phyloP scores from a whole-genome alignment of 2,888 invertebrate species.

The Tetragonula carbonaria region DNA sequence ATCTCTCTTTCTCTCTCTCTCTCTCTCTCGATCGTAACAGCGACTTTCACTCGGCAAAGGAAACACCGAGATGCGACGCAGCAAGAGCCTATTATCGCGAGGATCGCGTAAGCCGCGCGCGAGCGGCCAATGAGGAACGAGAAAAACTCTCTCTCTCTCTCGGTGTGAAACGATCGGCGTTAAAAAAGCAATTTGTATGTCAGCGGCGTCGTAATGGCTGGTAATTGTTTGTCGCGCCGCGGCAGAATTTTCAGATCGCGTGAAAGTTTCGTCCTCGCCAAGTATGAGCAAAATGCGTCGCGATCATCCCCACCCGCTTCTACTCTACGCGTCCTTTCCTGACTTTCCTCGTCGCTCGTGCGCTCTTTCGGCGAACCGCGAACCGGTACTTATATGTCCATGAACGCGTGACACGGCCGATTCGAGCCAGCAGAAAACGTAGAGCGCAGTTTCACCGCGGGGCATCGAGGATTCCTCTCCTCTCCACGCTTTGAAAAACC shows the following conservation, averaged over 20 bases:
- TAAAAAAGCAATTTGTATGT: conserved; percentile 43
- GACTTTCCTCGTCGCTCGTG: conserved; percentile 44
- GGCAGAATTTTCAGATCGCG: conserved; percentile 55
- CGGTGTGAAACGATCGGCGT: conserved; percentile 16
- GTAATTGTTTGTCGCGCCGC: conserved; percentile 55
- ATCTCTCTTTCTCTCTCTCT: neutral
- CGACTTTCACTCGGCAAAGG: conserved; percentile 11
- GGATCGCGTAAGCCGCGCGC: neutral
- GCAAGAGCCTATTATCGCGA: neutral
- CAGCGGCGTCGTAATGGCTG: conserved; percentile 34
- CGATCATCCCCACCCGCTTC: neutral
- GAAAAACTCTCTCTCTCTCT: neutral
- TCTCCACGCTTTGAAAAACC: too few species aligned
- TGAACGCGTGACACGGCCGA: conserved; percentile 58
- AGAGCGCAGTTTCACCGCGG: conserved; percentile 34
- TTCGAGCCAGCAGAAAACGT: conserved; percentile 32
- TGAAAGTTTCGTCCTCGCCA: conserved; percentile 67
- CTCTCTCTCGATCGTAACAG: neutral
- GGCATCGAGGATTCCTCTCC: neutral
- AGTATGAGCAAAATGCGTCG: conserved; percentile 65
- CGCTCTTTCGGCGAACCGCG: conserved; percentile 47
- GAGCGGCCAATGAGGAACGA: neutral
- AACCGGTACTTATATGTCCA: conserved; percentile 76
- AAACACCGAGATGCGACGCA: neutral
- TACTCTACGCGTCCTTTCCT: conserved; percentile 17